Conservation (phyloP, 1,140 invertebrate genomes). For the Aphaenogaster rudis region DNA sequence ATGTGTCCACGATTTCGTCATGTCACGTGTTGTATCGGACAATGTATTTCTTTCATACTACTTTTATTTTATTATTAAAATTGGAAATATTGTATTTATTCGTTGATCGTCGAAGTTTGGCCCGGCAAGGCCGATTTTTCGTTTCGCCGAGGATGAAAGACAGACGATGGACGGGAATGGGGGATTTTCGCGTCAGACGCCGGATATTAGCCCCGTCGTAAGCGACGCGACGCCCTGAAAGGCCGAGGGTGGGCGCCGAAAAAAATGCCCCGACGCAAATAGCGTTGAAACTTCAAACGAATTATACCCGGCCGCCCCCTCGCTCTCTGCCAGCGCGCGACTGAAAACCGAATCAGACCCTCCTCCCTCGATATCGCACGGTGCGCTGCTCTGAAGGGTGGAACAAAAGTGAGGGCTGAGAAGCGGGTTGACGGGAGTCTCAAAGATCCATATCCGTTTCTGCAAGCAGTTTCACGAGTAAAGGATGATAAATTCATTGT, state of each 20-base stretch:
- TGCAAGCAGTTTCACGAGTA: neutral
- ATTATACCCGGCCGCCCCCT: conserved; percentile 36
- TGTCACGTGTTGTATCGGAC: neutral
- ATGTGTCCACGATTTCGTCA: neutral
- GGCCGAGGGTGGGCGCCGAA: conserved; percentile 20
- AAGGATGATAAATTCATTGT: conserved; percentile 35
- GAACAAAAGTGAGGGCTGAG: conserved; percentile 22
- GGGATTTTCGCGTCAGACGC: conserved; percentile 65
- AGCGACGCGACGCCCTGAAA: conserved; percentile 42
- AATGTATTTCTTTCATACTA: neutral
- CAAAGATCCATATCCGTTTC: conserved; percentile 18
- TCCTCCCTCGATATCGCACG: conserved; percentile 17
- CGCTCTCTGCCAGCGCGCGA: conserved; percentile 21
- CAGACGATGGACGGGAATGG: conserved; percentile 52
- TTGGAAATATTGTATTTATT: neutral
- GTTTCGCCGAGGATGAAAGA: conserved; percentile 24
- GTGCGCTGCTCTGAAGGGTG: conserved; percentile 26
- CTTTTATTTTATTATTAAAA: neutral
- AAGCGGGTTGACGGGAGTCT: neutral
- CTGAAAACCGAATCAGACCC: conserved; percentile 61
- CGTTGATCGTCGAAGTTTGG: conserved; percentile 20
- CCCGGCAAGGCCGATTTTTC: conserved; percentile 18
- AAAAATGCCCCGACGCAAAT: conserved; percentile 54
- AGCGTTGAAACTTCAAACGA: conserved; percentile 65
- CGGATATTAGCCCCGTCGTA: conserved; percentile 65